Conservation (phyloP, 2,888 invertebrate genomes). For the Seladonia tumulorum region DNA sequence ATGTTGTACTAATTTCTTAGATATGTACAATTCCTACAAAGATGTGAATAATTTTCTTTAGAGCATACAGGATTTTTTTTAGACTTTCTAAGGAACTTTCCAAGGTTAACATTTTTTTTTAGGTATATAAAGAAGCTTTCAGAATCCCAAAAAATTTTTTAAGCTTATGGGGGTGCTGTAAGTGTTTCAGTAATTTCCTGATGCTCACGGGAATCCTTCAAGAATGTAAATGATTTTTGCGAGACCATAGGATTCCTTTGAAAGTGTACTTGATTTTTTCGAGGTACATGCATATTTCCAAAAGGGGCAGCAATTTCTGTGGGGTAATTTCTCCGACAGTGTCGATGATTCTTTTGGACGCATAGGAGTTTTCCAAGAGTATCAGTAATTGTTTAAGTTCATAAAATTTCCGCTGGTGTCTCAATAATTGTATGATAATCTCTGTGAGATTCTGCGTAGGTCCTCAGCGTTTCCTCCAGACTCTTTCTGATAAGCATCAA, state of each 20-base stretch:
- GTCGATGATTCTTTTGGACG: not conserved
- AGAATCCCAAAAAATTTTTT: not conserved
- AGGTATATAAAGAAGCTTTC: not conserved
- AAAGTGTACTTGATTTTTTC: too few relatives aligned
- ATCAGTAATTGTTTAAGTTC: not conserved
- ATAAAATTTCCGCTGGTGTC: not conserved
- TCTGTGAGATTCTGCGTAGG: not conserved
- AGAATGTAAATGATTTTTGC: too few relatives aligned
- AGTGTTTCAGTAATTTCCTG: too few relatives aligned
- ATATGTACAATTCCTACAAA: not conserved
- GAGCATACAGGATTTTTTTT: not conserved
- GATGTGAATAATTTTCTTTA: not conserved
- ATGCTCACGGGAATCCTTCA: too few relatives aligned
- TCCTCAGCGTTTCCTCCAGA: not conserved
- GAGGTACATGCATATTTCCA: too few relatives aligned
- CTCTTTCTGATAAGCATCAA: not conserved
- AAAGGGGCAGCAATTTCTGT: too few relatives aligned
- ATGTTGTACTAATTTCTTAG: too few relatives aligned
- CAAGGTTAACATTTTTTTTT: not conserved
- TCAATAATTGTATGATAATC: not conserved
- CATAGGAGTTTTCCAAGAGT: not conserved
- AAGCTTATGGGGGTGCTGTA: too few relatives aligned
- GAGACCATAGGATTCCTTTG: too few relatives aligned
- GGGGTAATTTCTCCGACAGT: not conserved
- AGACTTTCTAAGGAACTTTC: not conserved